Evolutionary conservation across 2,113 vertebrate genomes (phyloP), one percentile per base, ranked within the genome.

Genomic region (Prolemur simus): DNA sequence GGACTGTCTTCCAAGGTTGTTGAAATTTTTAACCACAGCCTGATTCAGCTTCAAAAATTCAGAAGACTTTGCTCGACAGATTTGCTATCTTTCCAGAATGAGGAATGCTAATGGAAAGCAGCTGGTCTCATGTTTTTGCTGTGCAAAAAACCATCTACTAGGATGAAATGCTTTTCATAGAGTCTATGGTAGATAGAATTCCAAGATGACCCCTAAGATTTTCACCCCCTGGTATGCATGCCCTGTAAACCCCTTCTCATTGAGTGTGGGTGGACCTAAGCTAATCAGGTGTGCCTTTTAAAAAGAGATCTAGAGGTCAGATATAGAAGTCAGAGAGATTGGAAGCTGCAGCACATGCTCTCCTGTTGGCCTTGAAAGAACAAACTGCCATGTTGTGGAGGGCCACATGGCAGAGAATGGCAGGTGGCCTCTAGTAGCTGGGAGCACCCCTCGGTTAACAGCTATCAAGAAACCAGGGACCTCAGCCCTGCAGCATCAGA

Each of bases 111-210:
- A 97, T 94, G 37, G 52, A 83, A 96, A 97, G 87, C 96, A 97
- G 85, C 94, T 97, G 96, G n/a, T 14, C 32, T 94, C 23, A 21
- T 52, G 87, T 56, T 73, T 87, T 73, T 91, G 73, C 58, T 83
- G 96, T 85, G 74, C 11, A 85, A 88, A 78, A 17, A 88, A 91
- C 47, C 54, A 89, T 68, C 42, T 49, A 81, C 91, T 56, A 86
- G 45, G 68, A 96, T 91, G 86, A 96, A 96, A 95, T 96, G 42
- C 81, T 96, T 97, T 97, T 83, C 88, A 87, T 90, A 60, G 69
- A 74, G 20, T 42, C 39, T 83, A 18, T 58, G 45, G 47, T 73
- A 81, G 66, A 71, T 15, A 93, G 71, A 96, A 93, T 66, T 81
- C 52, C 86, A 54, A 80, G 18, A 39, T 89, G 74, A 23, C 14